Evolutionary conservation across 2,888 invertebrate genomes (phyloP).

Genomic region (Hydrotaea diabolus): DNA sequence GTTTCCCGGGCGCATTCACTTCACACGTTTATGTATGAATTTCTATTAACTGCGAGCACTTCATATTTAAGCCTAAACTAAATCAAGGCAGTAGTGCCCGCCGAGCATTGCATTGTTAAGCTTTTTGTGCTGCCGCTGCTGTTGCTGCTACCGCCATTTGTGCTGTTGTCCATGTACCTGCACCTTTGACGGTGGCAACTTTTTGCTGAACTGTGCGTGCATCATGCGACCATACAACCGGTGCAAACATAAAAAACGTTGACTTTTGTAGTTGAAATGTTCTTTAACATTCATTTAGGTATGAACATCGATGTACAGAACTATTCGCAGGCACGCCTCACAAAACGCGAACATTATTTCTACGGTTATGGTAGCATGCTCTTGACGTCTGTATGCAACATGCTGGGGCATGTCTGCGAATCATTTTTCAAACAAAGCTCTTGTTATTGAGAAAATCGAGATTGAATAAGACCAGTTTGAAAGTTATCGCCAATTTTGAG

Average conservation of each 20-base stretch:
- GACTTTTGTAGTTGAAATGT: slow-evolving; percentile 6
- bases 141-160: not conserved
- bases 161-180: not conserved
- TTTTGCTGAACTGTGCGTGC: slow-evolving; percentile 54
- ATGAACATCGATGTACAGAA: not conserved
- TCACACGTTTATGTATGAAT: slow-evolving; percentile 50
- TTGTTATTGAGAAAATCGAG: too few relatives aligned
- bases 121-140: slow-evolving; percentile 20
- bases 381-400: too few relatives aligned
- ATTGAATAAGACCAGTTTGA: too few relatives aligned
- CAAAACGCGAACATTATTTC: too few relatives aligned
- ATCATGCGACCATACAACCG: slow-evolving; percentile 40
- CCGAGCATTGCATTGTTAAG: slow-evolving; percentile 45
- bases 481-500: too few relatives aligned
- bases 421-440: too few relatives aligned
- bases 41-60: slow-evolving; percentile 54
- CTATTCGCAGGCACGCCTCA: too few relatives aligned
- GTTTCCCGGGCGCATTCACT: slow-evolving; percentile 19
- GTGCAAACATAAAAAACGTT: not conserved
- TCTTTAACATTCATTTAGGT: not conserved
- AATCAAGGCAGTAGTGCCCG: slow-evolving; percentile 36
- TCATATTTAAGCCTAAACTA: slow-evolving; percentile 55
- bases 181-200: not conserved
- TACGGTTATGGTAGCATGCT: too few relatives aligned
- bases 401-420: too few relatives aligned